Percentiles rank a stretch among this genome's conserved stretches.
Conservation (phyloP, 2,888 invertebrate genomes). For the Lepidonotus clava region DNA sequence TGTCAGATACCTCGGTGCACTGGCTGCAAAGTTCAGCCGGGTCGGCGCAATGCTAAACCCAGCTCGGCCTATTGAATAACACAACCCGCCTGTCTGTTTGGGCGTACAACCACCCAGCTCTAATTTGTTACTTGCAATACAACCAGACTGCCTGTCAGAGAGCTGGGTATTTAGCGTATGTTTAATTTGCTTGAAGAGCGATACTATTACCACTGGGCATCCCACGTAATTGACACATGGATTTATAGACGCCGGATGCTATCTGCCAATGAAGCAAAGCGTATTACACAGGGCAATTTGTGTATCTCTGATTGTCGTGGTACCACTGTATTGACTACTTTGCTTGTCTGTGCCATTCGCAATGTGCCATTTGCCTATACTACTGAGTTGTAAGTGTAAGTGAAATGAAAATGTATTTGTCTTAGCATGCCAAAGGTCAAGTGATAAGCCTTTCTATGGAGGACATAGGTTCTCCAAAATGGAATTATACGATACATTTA, state of each 20-base stretch:
- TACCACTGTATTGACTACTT: not conserved
- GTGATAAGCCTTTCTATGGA: no score
- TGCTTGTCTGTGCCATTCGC: not conserved
- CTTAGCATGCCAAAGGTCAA: no score
- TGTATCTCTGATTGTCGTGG: not conserved
- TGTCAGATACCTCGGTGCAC: slow-evolving; percentile 30
- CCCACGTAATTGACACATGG: not conserved
- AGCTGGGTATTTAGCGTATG: not conserved
- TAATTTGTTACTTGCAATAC: not conserved
- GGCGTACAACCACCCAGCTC: not conserved
- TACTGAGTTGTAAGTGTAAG: no score
- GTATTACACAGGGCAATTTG: not conserved
- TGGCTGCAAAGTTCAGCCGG: not conserved
- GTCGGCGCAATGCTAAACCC: not conserved
- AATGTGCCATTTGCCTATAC: not conserved
- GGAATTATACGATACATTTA: no score
- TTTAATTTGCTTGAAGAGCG: not conserved
- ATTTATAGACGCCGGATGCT: not conserved
- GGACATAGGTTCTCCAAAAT: no score
- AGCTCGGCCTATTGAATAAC: slow-evolving; percentile 15
- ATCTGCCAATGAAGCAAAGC: not conserved
- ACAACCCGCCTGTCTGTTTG: slow-evolving; percentile 4
- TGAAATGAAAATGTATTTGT: no score
- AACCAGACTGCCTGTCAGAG: not conserved
- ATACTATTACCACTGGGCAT: not conserved